Evolutionary conservation across 2,888 invertebrate species (phyloP).

Genomic region (Chrysomela aeneicollis): DNA sequence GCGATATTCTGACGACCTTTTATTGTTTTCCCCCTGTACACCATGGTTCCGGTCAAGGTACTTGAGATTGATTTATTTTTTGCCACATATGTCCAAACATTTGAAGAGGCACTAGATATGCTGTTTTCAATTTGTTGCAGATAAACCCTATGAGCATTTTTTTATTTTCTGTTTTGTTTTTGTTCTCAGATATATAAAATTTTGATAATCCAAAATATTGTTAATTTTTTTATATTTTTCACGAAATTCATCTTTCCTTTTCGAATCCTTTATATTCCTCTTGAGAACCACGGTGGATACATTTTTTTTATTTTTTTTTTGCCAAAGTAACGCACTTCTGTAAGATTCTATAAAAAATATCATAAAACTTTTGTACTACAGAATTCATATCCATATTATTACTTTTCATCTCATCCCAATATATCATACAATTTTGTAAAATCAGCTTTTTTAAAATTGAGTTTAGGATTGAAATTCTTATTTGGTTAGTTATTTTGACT

Average conservation of each 20-base stretch:
- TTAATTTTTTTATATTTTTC: background rate
- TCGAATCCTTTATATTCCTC: conserved; percentile 1
- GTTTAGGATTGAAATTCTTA: conserved; percentile 7
- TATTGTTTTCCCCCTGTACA: conserved; percentile 4
- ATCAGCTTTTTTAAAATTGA: conserved; percentile 11
- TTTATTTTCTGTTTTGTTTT: conserved; percentile 4
- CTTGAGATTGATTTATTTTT: conserved; percentile 10
- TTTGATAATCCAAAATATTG: background rate
- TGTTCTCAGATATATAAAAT: conserved; percentile 1
- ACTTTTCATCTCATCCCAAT: background rate
- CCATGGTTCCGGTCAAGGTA: conserved; percentile 8
- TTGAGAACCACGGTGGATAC: conserved; percentile 7
- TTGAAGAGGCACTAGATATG: conserved; percentile 7
- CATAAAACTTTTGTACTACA: conserved; percentile 3
- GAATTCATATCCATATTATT: background rate
- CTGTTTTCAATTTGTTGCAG: conserved; percentile 9
- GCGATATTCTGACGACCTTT: conserved; percentile 7
- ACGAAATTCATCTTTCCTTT: background rate
- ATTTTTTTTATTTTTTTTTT: background rate
- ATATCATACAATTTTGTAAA: conserved; percentile 12
- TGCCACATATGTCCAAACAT: conserved; percentile 11
- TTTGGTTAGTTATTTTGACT: conserved; percentile 8
- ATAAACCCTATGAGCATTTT: conserved; percentile 1
- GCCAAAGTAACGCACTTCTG: conserved; percentile 2
- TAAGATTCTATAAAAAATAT: conserved; percentile 5